Evolutionary conservation across 2,797 vertebrate species (phyloP).

Genomic region (Enteromius trimaculatus): DNA sequence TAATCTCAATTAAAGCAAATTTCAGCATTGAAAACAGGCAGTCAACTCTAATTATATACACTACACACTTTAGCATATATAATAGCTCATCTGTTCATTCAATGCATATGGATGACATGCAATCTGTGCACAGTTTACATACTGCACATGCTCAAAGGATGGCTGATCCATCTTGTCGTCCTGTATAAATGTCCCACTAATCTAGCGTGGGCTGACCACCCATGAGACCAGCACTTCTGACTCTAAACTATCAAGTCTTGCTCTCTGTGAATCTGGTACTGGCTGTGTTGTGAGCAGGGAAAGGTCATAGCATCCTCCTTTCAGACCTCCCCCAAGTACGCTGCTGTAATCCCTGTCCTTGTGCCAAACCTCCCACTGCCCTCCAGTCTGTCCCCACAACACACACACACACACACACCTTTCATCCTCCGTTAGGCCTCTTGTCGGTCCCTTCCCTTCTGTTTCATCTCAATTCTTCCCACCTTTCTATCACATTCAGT

Average conservation of each 20-base stretch:
- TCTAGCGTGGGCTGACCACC: neutral
- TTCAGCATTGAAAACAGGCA: too few relatives aligned
- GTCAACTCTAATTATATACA: neutral
- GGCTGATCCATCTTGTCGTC: conserved; percentile 1
- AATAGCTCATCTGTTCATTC: neutral
- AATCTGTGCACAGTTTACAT: neutral
- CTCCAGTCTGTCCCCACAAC: conserved; percentile 59
- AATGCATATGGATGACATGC: neutral
- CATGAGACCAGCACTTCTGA: conserved; percentile 36
- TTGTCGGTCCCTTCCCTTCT: neutral
- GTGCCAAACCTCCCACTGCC: conserved; percentile 68
- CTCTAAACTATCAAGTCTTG: conserved; percentile 45
- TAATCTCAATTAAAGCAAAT: too few relatives aligned
- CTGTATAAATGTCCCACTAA: conserved; percentile 9
- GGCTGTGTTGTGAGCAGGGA: conserved; percentile 64
- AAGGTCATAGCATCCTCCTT: conserved; percentile 71
- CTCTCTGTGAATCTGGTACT: conserved; percentile 56
- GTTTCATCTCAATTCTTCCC: conserved; percentile 43
- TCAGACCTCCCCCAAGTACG: conserved; percentile 52
- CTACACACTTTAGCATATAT: neutral
- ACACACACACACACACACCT: conserved; percentile 12
- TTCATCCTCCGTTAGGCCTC: conserved; percentile 1
- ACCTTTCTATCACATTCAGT: conserved; percentile 43
- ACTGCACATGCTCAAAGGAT: neutral
- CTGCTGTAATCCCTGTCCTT: conserved; percentile 67